Evolutionary conservation across 2,888 invertebrate genomes (phyloP).

Genomic region (Celastrina argiolus): DNA sequence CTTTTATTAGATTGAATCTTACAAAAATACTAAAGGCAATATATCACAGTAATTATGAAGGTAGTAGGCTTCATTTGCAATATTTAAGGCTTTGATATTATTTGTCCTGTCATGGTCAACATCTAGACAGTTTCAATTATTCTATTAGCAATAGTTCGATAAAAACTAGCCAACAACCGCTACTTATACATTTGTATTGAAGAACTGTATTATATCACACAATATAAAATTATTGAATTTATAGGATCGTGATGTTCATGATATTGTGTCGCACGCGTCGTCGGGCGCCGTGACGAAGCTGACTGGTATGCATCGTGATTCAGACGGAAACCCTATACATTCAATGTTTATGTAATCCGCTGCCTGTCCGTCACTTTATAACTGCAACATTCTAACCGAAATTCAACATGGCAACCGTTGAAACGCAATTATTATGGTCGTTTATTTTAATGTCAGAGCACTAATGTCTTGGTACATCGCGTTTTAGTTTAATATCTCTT

Average conservation of each 20-base stretch:
- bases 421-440: conserved; percentile 40
- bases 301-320: conserved; percentile 74
- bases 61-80: no score
- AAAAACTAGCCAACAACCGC: neutral
- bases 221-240: conserved; percentile 50
- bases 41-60: no score
- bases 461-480: neutral
- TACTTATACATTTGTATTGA: neutral
- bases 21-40: no score
- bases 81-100: no score
- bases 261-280: conserved; percentile 63
- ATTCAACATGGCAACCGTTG: conserved; percentile 32
- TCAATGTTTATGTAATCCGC: conserved; percentile 65
- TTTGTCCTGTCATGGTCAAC: no score
- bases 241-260: conserved; percentile 57
- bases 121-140: neutral
- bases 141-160: neutral
- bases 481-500: neutral
- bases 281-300: conserved; percentile 65
- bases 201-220: neutral
- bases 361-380: conserved; percentile 61
- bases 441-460: conserved; percentile 47
- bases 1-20: neutral
- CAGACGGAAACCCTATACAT: conserved; percentile 73
- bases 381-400: conserved; percentile 48